A percentile compares a stretch with the other conserved stretches of the same genome.
Evolutionary conservation across 2,797 vertebrate genomes (phyloP).

Genomic region (Bradypodion ventrale): DNA sequence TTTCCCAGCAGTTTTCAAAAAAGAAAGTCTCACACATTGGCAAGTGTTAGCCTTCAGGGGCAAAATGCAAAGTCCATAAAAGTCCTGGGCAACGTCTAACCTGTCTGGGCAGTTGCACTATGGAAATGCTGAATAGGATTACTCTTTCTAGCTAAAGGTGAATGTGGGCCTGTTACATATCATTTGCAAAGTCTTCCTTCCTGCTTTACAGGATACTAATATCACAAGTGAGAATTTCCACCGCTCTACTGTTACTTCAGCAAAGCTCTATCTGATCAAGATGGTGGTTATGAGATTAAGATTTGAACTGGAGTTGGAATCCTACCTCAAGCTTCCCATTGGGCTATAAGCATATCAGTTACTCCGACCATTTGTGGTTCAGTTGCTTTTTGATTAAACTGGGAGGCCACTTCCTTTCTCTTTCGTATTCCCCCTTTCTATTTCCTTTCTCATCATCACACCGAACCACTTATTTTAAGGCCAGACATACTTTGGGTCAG

Average conservation of each 20-base stretch:
- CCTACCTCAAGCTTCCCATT: conserved; percentile 37
- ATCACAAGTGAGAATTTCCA: not conserved
- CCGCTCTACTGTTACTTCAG: not conserved
- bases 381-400: conserved; percentile 1
- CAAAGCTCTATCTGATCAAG: conserved; percentile 1
- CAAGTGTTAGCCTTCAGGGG: not conserved
- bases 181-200: not conserved
- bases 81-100: not conserved
- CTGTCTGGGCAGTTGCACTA: not conserved
- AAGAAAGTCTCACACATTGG: not conserved
- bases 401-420: not conserved
- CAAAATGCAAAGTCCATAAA: not conserved
- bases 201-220: not conserved
- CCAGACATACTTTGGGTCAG: not conserved
- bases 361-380: conserved; percentile 17
- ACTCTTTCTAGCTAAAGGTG: not conserved
- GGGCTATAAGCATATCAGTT: conserved; percentile 7
- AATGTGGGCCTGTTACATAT: not conserved
- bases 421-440: conserved; percentile 11
- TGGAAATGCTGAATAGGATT: not conserved
- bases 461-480: not conserved
- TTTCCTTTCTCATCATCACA: conserved; percentile 20
- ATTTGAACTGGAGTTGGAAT: conserved; percentile 38
- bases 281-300: conserved; percentile 1
- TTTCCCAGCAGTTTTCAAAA: not conserved